Evolutionary conservation across 2,888 invertebrate genomes (phyloP).

Genomic region (Synanthedon vespiformis): DNA sequence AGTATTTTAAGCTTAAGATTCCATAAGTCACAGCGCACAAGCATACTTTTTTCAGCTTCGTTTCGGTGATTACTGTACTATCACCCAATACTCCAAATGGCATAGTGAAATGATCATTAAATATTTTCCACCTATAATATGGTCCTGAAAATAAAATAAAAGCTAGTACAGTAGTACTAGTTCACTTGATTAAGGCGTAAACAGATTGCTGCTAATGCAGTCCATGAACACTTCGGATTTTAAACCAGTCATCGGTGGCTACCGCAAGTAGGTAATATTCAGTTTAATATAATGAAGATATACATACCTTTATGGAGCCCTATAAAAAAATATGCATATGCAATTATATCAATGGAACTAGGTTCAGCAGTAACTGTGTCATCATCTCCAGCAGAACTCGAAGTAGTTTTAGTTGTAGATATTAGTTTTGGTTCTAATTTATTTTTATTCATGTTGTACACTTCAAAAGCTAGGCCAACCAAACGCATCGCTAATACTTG

Average conservation of each 20-base stretch:
- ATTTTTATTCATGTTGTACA: constrained; percentile 39
- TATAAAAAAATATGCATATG: constrained; percentile 85
- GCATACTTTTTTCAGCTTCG: constrained; percentile 73
- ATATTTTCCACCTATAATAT: constrained; percentile 85
- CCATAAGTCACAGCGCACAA: constrained; percentile 68
- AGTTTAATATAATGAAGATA: background rate
- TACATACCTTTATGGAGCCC: constrained; percentile 84
- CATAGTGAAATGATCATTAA: constrained; percentile 74
- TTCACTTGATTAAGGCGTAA: no score
- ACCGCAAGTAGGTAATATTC: background rate
- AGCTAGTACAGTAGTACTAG: no score
- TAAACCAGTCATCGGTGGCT: background rate
- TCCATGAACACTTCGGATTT: background rate
- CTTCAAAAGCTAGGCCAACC: constrained; percentile 86
- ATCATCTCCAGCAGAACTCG: constrained; percentile 6
- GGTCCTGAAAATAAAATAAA: constrained; percentile 74
- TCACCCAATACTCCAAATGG: constrained; percentile 68
- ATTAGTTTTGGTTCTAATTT: constrained; percentile 23
- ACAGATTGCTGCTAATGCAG: no score
- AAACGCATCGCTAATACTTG: constrained; percentile 86
- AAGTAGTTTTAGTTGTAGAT: constrained; percentile 8
- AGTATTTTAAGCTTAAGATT: constrained; percentile 68
- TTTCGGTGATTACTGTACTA: constrained; percentile 67
- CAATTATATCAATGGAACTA: constrained; percentile 73
- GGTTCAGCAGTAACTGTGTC: constrained; percentile 29